A percentile compares a stretch with the other conserved stretches of the same genome.
Evolutionary conservation across 2,888 invertebrate species (phyloP).

Genomic region (Cheilosia variabilis): DNA sequence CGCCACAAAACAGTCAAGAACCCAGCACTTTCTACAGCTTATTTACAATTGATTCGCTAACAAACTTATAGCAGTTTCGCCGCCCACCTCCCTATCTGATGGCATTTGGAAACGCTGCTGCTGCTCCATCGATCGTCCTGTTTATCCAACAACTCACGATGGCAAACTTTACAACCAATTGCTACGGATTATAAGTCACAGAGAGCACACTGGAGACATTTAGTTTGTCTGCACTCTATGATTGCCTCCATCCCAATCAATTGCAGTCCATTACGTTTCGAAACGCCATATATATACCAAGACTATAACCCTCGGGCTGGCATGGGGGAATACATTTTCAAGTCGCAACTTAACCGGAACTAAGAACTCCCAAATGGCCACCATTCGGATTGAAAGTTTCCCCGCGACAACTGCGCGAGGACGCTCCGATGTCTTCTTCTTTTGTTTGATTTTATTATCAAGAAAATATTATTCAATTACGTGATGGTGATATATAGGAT

Average conservation of each 20-base stretch:
- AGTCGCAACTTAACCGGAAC: slow-evolving; percentile 33
- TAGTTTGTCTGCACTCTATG: slow-evolving; percentile 67
- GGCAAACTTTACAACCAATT: slow-evolving; percentile 71
- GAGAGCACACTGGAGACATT: slow-evolving; percentile 61
- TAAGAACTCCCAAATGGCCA: slow-evolving; percentile 54
- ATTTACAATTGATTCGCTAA: slow-evolving; percentile 72
- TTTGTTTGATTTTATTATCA: slow-evolving; percentile 73
- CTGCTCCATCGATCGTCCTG: neutral
- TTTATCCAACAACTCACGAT: slow-evolving; percentile 66
- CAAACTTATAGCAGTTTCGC: slow-evolving; percentile 42
- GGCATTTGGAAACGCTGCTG: slow-evolving; percentile 4
- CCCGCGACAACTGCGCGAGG: slow-evolving; percentile 25
- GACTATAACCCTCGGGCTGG: neutral
- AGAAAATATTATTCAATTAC: slow-evolving; percentile 75
- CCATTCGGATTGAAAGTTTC: slow-evolving; percentile 44
- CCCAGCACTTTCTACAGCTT: slow-evolving; percentile 39
- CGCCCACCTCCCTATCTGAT: neutral
- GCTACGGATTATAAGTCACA: slow-evolving; percentile 68
- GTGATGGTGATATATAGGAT: slow-evolving; percentile 61
- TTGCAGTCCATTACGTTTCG: slow-evolving; percentile 81
- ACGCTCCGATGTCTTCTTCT: slow-evolving; percentile 14
- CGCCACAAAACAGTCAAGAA: slow-evolving; percentile 60
- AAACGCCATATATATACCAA: slow-evolving; percentile 23
- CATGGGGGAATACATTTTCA: slow-evolving; percentile 16
- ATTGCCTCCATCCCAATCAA: slow-evolving; percentile 77